phyloP scores from a whole-genome alignment of 2,888 invertebrate species.

The Adineta ricciae region DNA sequence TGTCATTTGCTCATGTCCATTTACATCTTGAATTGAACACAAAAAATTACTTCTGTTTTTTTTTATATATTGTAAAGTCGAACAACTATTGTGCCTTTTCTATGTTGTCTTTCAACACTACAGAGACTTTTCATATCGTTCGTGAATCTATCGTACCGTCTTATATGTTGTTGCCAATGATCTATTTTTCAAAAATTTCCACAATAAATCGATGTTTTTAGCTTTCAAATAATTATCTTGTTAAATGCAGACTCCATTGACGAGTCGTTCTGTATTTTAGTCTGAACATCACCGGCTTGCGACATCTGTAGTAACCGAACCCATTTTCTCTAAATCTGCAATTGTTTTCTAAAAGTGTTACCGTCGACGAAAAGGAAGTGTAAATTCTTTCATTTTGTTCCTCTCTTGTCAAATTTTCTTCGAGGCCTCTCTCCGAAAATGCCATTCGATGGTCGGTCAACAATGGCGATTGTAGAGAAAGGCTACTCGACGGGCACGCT shows the following conservation, averaged over 20 bases:
- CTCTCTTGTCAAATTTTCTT: background rate
- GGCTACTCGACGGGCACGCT: background rate
- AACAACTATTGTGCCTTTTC: background rate
- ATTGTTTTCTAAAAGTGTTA: background rate
- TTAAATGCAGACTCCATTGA: background rate
- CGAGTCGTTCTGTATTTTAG: no score
- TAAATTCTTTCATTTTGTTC: background rate
- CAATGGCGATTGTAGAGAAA: background rate
- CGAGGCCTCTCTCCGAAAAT: background rate
- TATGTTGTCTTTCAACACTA: background rate
- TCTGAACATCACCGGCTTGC: no score
- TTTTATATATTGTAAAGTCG: background rate
- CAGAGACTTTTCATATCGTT: background rate
- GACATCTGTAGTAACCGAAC: no score
- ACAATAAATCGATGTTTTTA: background rate
- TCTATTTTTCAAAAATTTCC: background rate
- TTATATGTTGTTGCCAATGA: background rate
- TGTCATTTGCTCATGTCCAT: background rate
- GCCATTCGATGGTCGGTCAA: conserved; percentile 7
- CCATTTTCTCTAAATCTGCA: background rate
- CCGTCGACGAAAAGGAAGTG: background rate
- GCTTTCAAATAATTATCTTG: background rate
- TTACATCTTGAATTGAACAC: background rate
- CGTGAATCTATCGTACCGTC: background rate
- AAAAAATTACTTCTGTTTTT: background rate